Base-by-base conservation (phyloP, 2,113 vertebrate species). In the Petroica traversi region DNA sequence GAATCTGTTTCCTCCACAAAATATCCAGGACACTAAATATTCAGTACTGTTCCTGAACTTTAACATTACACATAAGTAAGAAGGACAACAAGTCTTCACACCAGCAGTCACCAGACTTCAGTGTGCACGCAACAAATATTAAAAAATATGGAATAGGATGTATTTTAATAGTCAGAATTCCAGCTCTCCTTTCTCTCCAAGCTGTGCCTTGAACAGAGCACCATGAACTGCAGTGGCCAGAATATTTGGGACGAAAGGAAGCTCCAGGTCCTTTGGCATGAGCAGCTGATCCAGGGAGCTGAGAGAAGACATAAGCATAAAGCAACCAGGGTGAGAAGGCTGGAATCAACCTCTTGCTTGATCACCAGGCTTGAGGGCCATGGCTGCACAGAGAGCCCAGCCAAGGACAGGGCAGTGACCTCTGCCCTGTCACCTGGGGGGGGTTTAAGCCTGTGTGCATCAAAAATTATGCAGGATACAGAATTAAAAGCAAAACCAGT, bases 251-350 rank as follows among this genome's bases (percentile, higher is more conserved):
- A 89, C 55, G 29, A 18, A 87, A 38, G 0, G 0, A 81, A 84
- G 51, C 8, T 78, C 43, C 40, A 33, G 26, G 15, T 46, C 49
- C 73, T 31, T 3, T 17, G 43, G 33, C 48, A 89, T 0, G 3
- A 66, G 28, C 8, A 24, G 62, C 23, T 62, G 64, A 49, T 0
- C 3, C 41, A 40, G 10, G 29, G 2, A 40, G 24, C 26, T 51
- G 66, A 33, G 18, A 51, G 14, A 68, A 52, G 24, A 36, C 31
- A n/a, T 0, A 0, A 59, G 38, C 6, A 10, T 0, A 11, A 71
- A 81, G 46, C 23, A 71, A 29, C 17, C 55, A 33, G 19, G 15
- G 29, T 23, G 16, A 23, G 9, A 34, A 71, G 19, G 57, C 8
- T 22, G 52, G 28, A 87, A 81, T 52, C 55, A 84, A 51, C 2